A percentile compares a stretch with the other conserved stretches of the same genome.
phyloP scores from a whole-genome alignment of 37 sponge, comb jelly and placozoan genomes.

The Spongilla lacustris region DNA sequence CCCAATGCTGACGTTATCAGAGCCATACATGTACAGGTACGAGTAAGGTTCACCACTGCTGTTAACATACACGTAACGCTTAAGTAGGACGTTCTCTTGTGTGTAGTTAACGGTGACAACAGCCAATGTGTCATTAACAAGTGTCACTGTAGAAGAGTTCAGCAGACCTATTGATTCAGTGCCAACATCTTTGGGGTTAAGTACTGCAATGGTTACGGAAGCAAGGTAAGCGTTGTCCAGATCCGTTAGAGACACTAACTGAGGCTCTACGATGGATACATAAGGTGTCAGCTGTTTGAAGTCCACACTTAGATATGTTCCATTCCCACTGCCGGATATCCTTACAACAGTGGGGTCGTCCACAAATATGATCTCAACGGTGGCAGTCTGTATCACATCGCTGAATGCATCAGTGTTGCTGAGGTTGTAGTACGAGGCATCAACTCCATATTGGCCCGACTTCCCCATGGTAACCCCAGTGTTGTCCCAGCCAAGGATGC shows the following conservation, averaged over 20 bases:
- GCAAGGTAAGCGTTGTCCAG: constrained; percentile 64
- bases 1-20: constrained; percentile 25
- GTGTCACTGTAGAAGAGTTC: neutral
- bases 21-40: neutral
- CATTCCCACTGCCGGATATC: constrained; percentile 49
- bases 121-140: constrained; percentile 18
- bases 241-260: constrained; percentile 57
- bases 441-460: constrained; percentile 76
- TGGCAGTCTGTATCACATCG: constrained; percentile 27
- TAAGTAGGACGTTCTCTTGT: neutral
- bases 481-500: constrained; percentile 84
- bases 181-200: constrained; percentile 44
- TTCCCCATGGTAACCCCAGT: constrained; percentile 67
- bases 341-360: constrained; percentile 68
- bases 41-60: neutral
- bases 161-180: constrained; percentile 42
- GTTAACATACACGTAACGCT: constrained; percentile 19
- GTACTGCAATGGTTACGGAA: constrained; percentile 55
- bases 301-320: constrained; percentile 22
- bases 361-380: constrained; percentile 59
- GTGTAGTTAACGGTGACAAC: constrained; percentile 18
- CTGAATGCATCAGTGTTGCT: constrained; percentile 86
- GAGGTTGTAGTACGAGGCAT: constrained; percentile 82
- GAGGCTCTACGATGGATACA: constrained; percentile 73
- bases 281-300: constrained; percentile 69